Evolutionary conservation across 92 coral and sea anemone species (phyloP).

Genomic region (Palythoa grandiflora): DNA sequence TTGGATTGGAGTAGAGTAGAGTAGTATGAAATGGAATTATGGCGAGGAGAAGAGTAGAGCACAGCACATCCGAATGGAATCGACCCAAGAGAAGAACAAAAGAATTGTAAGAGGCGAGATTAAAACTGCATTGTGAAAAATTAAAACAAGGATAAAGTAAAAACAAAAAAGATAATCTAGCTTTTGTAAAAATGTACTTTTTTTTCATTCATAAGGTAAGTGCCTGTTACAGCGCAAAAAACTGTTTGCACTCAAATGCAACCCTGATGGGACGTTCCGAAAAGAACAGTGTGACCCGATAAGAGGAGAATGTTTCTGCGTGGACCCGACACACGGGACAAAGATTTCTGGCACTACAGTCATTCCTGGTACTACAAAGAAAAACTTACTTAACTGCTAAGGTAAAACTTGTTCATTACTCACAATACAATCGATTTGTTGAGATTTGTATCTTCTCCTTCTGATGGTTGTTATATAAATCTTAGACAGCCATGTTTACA

Average conservation of each 20-base stretch:
- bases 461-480: no score
- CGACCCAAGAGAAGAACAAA: neutral
- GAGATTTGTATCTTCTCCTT: no score
- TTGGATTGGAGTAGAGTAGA: constrained; percentile 24
- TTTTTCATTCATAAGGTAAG: constrained; percentile 1
- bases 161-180: neutral
- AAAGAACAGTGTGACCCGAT: neutral
- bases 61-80: neutral
- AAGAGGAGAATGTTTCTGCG: neutral
- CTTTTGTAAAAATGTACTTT: neutral
- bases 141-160: neutral
- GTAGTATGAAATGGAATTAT: no score
- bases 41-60: no score
- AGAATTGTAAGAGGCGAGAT: neutral
- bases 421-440: no score
- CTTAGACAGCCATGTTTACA: no score
- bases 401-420: neutral
- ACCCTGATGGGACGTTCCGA: constrained; percentile 36
- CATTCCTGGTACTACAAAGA: neutral
- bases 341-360: neutral
- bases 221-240: neutral
- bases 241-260: constrained; percentile 14
- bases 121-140: neutral
- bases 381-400: neutral
- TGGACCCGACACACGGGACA: constrained; percentile 9